These are phyloP conservation scores for Isichthys henryi DNA, from an alignment of 2,113 vertebrate genomes.

Conservation along the genomic window DNA sequence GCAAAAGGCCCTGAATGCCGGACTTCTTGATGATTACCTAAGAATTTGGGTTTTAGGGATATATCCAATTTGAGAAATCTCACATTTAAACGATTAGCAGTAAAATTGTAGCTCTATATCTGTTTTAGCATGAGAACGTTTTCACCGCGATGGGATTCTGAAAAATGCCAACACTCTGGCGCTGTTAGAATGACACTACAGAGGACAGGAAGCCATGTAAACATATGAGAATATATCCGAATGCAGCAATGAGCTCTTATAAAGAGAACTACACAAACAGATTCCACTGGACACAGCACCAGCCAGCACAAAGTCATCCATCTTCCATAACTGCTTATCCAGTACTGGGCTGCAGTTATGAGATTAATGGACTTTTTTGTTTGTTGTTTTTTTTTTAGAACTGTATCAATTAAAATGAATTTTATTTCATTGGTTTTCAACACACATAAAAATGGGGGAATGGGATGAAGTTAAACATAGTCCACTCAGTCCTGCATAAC, in stretches of 20 bases:
- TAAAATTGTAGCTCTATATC: neutral
- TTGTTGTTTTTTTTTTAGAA: neutral
- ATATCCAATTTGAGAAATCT: neutral
- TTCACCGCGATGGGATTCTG: neutral
- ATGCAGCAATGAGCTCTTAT: neutral
- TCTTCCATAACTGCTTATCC: neutral
- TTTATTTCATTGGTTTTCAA: neutral
- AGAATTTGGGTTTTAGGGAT: neutral
- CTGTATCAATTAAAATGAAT: neutral
- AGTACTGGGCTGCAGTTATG: neutral
- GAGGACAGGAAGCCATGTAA: neutral
- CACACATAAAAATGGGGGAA: neutral
- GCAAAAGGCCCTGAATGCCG: neutral
- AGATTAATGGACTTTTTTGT: conserved; percentile 9
- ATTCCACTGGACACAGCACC: neutral
- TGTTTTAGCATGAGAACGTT: neutral
- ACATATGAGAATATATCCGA: neutral
- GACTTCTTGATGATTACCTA: neutral
- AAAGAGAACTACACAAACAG: neutral
- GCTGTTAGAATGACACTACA: conserved; percentile 3
- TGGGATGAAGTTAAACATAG: neutral
- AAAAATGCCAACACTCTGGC: neutral
- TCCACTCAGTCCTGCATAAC: neutral
- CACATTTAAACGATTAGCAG: neutral
- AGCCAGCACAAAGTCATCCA: neutral